Evolutionary conservation across 2,888 invertebrate genomes (phyloP), one percentile per base, ranked within the genome.

Genomic region (Scaeva pyrastri): DNA sequence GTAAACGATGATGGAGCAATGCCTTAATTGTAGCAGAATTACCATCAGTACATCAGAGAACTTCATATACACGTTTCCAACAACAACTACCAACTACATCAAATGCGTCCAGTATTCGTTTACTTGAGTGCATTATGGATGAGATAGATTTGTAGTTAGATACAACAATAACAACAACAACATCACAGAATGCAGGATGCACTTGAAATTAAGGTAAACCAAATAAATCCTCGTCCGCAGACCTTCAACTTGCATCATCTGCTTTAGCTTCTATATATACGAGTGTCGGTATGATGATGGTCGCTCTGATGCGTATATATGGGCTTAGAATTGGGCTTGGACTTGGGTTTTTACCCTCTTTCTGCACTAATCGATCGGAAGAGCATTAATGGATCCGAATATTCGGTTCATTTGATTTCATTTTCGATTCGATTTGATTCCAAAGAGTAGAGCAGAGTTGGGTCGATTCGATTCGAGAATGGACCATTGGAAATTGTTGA

Each of bases 381-480:
- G 76, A 64, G 76, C 73, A 85, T 85, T 85, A 85, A 81, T 81
- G 85, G 81, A 81, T 85, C 76, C 73, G 76, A 73, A 68, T 39
- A 73, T 76, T 76, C 60, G 80, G 58, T 85, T 72, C 84, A 85
- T 72, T 85, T 79, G 83, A 68, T 70, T 74, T 45, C 36, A 71
- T 43, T 50, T 50, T 39, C 36, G 11, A 58, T 60, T 66, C 39
- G 60, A 60, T 21, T 60, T 60, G 60, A 60, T 39, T 39, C 14
- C 21, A 41, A 52, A 43, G 21, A 50, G 50, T 31, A 0, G 31
- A 50, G 50, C 8, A 0, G 31, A 31, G 31, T 31, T 7, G 31
- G 8, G 3, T 31, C 31, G 31, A 31, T 5, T 31, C 31, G 31
- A 31, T 12, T 12, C n/a, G 39, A 45, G 26, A 36, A 31, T 21